phyloP scores from a whole-genome alignment of 2,113 vertebrate genomes.

The Misgurnus anguillicaudatus region DNA sequence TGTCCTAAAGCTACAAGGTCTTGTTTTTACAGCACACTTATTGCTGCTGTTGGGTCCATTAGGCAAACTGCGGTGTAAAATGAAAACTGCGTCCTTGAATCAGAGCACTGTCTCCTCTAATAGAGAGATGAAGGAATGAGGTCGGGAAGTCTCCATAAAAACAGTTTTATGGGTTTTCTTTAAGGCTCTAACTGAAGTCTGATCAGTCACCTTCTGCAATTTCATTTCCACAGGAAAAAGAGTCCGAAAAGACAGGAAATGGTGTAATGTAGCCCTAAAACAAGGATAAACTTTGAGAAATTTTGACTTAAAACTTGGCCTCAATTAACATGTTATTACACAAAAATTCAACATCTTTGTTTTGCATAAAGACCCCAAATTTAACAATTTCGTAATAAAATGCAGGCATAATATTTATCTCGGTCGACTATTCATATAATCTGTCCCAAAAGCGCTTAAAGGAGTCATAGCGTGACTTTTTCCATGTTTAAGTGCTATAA shows the following conservation, averaged over 20 bases:
- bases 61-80: conserved; percentile 79
- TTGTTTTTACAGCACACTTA: conserved; percentile 47
- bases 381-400: too few relatives aligned
- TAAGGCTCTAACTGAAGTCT: conserved; percentile 71
- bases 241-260: conserved; percentile 83
- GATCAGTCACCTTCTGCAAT: conserved; percentile 72
- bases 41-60: conserved; percentile 58
- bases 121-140: conserved; percentile 76
- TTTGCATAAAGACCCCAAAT: too few relatives aligned
- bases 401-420: too few relatives aligned
- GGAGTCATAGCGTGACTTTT: too few relatives aligned
- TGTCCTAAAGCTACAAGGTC: conserved; percentile 33
- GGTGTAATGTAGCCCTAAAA: conserved; percentile 85
- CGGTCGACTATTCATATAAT: too few relatives aligned
- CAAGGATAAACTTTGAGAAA: conserved; percentile 56
- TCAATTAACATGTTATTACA: too few relatives aligned
- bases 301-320: too few relatives aligned
- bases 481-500: too few relatives aligned
- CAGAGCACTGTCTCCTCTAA: conserved; percentile 88
- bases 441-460: too few relatives aligned
- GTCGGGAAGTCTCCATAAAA: conserved; percentile 80
- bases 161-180: conserved; percentile 82
- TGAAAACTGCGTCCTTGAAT: conserved; percentile 76
- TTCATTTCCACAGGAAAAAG: conserved; percentile 85
- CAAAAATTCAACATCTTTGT: too few relatives aligned